Base-by-base conservation (phyloP, 1,140 invertebrate genomes). In the Lysiphlebus fabarum region DNA sequence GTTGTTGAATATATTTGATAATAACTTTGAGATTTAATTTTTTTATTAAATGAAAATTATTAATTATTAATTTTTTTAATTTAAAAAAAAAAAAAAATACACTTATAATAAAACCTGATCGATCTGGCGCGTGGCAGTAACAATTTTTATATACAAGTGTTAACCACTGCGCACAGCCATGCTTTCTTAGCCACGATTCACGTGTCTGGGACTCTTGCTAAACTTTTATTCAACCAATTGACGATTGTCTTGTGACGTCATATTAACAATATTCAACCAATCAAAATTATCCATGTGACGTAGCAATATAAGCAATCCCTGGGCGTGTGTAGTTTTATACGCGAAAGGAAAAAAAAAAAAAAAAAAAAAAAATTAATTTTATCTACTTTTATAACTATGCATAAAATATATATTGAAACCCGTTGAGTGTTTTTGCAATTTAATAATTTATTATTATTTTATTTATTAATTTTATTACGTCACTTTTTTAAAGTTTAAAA, bases 121-220 rank as follows among this genome's bases (percentile, higher is more conserved):
- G 76, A 76, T 78, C 72, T 75, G 70, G 73, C 74, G 76, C 75
- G 75, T 76, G 72, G 73, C 73, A 74, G 73, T 71, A 71, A 76
- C 74, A 77, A 1, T 77, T 75, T 77, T n/a, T n/a, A n/a, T n/a
- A n/a, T 74, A 69, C 71, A 74, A 73, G 73, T 71, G 71, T 70
- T 71, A 75, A 77, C 75, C 76, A 78, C 75, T 78, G 76, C 76
- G 77, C 76, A 79, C 74, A 73, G 75, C 77, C 77, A 79, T 78
- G 77, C 77, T 74, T 74, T 71, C 71, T 73, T 69, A 72, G 70
- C 70, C 74, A 70, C 73, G 69, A 76, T 78, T 80, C 78, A 81
- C 79, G 76, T 81, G 78, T 81, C 75, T 70, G 72, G 72, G 71
- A 63, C 62, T 67, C 71, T 66, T 62, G 64, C 59, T 64, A 1